Evolutionary conservation across 1,140 invertebrate genomes (phyloP).

Genomic region (Mylabris phalerata): DNA sequence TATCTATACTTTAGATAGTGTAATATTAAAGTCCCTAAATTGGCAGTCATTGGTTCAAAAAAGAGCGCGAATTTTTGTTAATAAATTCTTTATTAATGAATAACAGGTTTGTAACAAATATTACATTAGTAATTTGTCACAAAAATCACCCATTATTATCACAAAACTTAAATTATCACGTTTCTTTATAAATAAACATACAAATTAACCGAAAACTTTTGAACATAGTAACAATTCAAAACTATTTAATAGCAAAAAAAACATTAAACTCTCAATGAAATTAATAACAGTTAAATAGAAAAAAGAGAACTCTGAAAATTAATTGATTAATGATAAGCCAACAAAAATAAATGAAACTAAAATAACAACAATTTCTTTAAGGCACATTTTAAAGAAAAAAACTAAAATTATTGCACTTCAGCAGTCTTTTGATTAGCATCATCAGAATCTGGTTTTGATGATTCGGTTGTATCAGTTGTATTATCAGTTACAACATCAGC

Average conservation of each 20-base stretch:
- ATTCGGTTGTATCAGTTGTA: neutral
- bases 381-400: constrained; percentile 2
- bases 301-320: neutral
- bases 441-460: constrained; percentile 1
- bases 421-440: constrained; percentile 7
- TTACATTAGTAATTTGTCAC: constrained; percentile 12
- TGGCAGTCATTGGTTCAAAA: no score
- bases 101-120: constrained; percentile 24
- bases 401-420: constrained; percentile 10
- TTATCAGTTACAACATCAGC: neutral
- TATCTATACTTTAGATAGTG: no score
- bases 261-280: constrained; percentile 6
- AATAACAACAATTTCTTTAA: no score
- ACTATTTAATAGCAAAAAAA: constrained; percentile 15
- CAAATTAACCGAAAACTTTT: constrained; percentile 15
- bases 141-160: constrained; percentile 23
- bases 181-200: constrained; percentile 15
- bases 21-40: no score
- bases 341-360: constrained; percentile 10
- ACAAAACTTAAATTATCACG: constrained; percentile 31
- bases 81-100: constrained; percentile 17
- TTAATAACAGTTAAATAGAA: constrained; percentile 7
- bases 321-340: constrained; percentile 14
- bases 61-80: no score
- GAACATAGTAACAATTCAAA: constrained; percentile 12